Evolutionary conservation across 2,888 invertebrate genomes (phyloP), one percentile per base, ranked within the genome.

Genomic region (Cybosia mesomella): DNA sequence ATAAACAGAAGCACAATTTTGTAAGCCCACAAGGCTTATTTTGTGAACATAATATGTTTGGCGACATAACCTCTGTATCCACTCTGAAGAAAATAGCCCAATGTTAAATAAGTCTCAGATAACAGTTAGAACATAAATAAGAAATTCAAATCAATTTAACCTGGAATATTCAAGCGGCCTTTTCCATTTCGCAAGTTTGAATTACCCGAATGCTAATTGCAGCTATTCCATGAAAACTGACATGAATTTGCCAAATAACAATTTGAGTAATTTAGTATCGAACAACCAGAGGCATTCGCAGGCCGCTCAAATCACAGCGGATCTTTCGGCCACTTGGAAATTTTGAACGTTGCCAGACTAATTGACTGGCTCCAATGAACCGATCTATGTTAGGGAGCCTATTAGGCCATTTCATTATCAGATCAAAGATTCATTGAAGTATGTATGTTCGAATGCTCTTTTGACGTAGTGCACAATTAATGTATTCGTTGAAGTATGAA

Each of bases 241-340:
- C 85, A 84, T 84, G 81, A 82, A 87, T 86, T 86, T 85, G 69
- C 76, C 82, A 84, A 88, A 86, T 87, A 86, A 85, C 83, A 85
- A 87, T 88, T 87, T 84, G 75, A 82, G 81, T 85, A 83, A 87
- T 85, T 88, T 85, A 57, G 82, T 85, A 86, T 83, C 68, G 67
- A 72, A 66, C 66, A 64, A 75, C 66, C 66, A 68, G 60, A 74
- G 74, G 71, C 67, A 80, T 76, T 76, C 70, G 54, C 66, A 66
- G 66, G 71, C 64, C 54, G 71, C 53, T 74, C 69, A 69, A 80
- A 79, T 74, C 71, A 67, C 70, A 66, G 60, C 69, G 65, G 72
- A 80, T 75, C 79, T 73, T 79, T 80, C 63, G 73, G 32, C 66
- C 71, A 76, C 70, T 79, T 74, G 24, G 67, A 73, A 81, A 79